These are phyloP conservation scores for Gobionotothen gibberifrons DNA, from an alignment of 2,797 vertebrate species.

Conservation along the genomic window DNA sequence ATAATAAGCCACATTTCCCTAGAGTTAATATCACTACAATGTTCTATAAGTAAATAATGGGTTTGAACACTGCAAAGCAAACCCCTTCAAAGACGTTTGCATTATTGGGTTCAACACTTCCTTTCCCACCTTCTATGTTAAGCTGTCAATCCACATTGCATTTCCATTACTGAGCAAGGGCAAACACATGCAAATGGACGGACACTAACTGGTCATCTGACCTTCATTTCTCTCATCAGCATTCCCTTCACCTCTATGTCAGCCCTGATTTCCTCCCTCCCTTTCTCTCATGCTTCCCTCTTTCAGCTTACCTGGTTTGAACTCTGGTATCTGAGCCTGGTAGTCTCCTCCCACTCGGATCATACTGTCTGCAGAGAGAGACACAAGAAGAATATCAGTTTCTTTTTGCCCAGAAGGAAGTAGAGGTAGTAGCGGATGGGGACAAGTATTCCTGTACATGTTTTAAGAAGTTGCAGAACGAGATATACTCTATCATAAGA, in stretches of 20 bases:
- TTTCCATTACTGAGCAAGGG: not conserved
- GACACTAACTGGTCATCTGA: constrained; percentile 5
- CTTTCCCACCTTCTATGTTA: not conserved
- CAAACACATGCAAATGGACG: not conserved
- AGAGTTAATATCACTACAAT: no score
- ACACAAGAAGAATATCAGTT: constrained; percentile 12
- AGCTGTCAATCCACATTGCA: not conserved
- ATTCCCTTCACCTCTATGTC: constrained; percentile 26
- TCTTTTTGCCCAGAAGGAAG: not conserved
- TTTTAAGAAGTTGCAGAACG: not conserved
- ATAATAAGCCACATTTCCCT: not conserved
- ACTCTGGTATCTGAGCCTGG: constrained; percentile 94
- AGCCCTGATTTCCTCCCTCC: constrained; percentile 21
- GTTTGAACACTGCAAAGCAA: constrained; percentile 15
- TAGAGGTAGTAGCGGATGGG: not conserved
- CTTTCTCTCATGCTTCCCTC: constrained; percentile 11
- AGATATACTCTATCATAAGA: not conserved
- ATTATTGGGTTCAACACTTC: not conserved
- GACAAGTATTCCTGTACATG: not conserved
- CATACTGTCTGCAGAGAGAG: constrained; percentile 89
- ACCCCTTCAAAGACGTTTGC: not conserved
- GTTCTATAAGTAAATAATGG: not conserved
- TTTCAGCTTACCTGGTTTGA: constrained; percentile 88
- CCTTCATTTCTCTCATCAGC: constrained; percentile 45
- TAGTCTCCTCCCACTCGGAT: constrained; percentile 96